These are phyloP conservation scores for Polypterus senegalus DNA, from an alignment of 2,113 vertebrate species.

Conservation along the genomic window DNA sequence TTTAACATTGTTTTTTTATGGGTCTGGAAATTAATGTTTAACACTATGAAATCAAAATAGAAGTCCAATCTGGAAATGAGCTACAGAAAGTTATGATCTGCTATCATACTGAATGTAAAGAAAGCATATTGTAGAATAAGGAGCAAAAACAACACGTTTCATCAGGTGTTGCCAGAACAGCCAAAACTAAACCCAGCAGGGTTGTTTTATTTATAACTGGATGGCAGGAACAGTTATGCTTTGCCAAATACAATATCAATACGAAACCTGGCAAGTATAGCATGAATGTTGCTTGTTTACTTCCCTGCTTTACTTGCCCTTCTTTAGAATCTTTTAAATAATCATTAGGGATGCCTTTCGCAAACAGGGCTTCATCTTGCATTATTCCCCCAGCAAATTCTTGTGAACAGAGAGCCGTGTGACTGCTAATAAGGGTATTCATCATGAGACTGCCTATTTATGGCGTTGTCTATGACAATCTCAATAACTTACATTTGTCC, in stretches of 20 bases:
- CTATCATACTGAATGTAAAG: no score
- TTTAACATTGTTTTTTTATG: no score
- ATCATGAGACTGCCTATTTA: constrained; percentile 59
- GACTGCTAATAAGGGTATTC: constrained; percentile 78
- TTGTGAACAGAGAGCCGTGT: constrained; percentile 48
- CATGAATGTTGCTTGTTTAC: constrained; percentile 41
- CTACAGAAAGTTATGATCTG: no score
- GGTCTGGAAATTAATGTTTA: no score
- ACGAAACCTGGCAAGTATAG: constrained; percentile 19
- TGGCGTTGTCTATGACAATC: constrained; percentile 57
- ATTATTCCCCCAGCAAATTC: constrained; percentile 39
- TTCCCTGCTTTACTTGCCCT: constrained; percentile 41
- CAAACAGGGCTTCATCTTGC: constrained; percentile 37
- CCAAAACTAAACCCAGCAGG: background rate
- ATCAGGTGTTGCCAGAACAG: background rate
- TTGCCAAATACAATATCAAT: constrained; percentile 23
- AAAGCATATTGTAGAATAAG: no score
- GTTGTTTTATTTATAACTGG: background rate
- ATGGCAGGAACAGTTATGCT: constrained; percentile 2
- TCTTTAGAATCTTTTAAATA: constrained; percentile 40
- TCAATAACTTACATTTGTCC: constrained; percentile 59
- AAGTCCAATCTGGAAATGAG: no score
- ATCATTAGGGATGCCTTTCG: constrained; percentile 34
- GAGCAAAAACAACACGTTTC: background rate
- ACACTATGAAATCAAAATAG: no score